Percentiles rank a stretch among this genome's conserved stretches.
Evolutionary conservation across 2,113 vertebrate species (phyloP).

Genomic region (Recurvirostra avosetta): DNA sequence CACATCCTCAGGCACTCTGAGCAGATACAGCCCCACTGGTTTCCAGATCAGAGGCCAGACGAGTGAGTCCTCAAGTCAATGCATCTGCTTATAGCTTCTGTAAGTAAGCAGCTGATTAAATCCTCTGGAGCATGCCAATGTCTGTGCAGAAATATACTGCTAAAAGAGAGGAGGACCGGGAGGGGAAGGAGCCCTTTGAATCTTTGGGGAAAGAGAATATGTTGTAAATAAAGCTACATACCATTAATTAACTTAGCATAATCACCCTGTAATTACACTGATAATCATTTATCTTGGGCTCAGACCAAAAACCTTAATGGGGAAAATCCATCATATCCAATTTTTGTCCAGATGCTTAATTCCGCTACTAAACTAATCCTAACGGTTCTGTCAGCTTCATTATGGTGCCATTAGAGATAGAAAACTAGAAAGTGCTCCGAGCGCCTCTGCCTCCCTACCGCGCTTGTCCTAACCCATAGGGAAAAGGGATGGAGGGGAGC

Average conservation of each 20-base stretch:
- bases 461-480: background rate
- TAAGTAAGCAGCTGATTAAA: background rate
- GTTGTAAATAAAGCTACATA: conserved; percentile 55
- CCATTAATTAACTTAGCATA: conserved; percentile 62
- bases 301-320: conserved; percentile 57
- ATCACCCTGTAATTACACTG: conserved; percentile 58
- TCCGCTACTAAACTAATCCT: conserved; percentile 54
- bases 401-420: conserved; percentile 17
- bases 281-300: conserved; percentile 66
- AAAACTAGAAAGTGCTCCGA: background rate
- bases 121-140: background rate
- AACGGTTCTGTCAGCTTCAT: conserved; percentile 41
- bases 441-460: background rate
- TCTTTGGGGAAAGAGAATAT: conserved; percentile 24
- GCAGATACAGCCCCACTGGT: background rate
- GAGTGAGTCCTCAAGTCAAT: background rate
- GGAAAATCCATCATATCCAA: conserved; percentile 64
- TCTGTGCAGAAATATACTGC: background rate
- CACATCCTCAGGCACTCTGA: background rate
- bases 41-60: background rate
- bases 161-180: background rate
- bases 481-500: background rate
- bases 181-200: background rate
- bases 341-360: conserved; percentile 69
- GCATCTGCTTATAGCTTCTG: background rate